phyloP scores from a whole-genome alignment of 2,888 invertebrate genomes.

The Agrilus biguttatus region DNA sequence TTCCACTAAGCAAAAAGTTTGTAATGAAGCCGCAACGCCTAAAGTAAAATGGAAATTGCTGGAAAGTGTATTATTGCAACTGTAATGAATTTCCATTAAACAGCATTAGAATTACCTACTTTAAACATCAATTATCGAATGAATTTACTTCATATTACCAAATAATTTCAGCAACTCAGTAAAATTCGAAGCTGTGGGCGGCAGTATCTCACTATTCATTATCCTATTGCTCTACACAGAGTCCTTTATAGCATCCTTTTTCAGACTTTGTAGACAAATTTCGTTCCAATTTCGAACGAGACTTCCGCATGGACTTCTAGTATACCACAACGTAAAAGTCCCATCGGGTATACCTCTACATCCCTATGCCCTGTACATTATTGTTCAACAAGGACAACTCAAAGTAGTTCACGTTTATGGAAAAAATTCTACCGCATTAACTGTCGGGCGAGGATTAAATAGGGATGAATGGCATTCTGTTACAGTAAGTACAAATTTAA shows the following conservation, averaged over 20 bases:
- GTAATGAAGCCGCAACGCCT: no score
- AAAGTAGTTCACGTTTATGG: slow-evolving; percentile 88
- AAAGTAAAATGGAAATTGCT: no score
- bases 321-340: slow-evolving; percentile 83
- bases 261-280: slow-evolving; percentile 72
- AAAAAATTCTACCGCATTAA: slow-evolving; percentile 69
- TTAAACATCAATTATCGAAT: no score
- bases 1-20: no score
- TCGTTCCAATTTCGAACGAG: slow-evolving; percentile 80
- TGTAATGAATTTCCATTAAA: no score
- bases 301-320: slow-evolving; percentile 73
- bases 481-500: slow-evolving; percentile 36
- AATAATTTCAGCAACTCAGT: no score
- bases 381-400: slow-evolving; percentile 80
- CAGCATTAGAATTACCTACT: no score
- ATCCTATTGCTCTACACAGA: no score
- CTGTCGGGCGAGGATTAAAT: slow-evolving; percentile 77
- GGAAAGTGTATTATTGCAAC: no score
- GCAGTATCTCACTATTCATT: no score
- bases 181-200: no score
- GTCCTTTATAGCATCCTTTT: slow-evolving; percentile 14
- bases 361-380: slow-evolving; percentile 81
- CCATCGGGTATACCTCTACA: slow-evolving; percentile 64
- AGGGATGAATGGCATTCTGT: slow-evolving; percentile 85
- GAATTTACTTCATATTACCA: no score